Evolutionary conservation across 2,888 invertebrate species (phyloP), one percentile per base, ranked within the genome.

Genomic region (Hemicrepidius hirtus): DNA sequence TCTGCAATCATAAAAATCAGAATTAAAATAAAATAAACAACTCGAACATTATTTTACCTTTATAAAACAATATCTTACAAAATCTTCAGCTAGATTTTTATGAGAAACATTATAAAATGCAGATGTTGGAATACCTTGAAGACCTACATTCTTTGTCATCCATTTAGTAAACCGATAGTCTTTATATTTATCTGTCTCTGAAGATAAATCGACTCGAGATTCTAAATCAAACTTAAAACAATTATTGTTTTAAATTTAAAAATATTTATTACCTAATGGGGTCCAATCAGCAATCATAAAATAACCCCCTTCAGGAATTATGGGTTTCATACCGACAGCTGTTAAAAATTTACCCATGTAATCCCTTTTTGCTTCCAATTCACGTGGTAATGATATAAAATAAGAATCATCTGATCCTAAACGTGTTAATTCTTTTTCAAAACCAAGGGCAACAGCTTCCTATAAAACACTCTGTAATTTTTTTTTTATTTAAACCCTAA

Each of bases 111-210:
- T 92, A 86, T 98, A 99, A 88, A 99, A 99, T 0, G 97, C 97
- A 50, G 95, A 93, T 0, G 97, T 95, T 1, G 99, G 99, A 77
- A 99, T 99, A 9, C 96, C 94, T 79, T 97, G 94, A 16, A 99
- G 88, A 49, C 97, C 97, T 80, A 96, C 92, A 82, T 97, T 95
- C 83, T 95, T 96, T 0, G 95, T 95, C 90, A 99, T 93, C 95
- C 98, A 99, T 87, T 97, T 96, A 0, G 97, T 97, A 86, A 99
- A 99, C 77, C 91, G 91, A 85, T 96, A 97, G 87, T 99, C 99
- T 74, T 91, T 92, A 80, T 92, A 90, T 78, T 89, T 89, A 82
- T 96, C 96, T 0, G 84, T 87, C 85, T 96, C 95, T 0, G 90
- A 85, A 0, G 88, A 88, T 7, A 96, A 86, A 86, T 60, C 37